Base-by-base conservation (phyloP, 1,140 invertebrate species). In the Pseudoatta argentina region DNA sequence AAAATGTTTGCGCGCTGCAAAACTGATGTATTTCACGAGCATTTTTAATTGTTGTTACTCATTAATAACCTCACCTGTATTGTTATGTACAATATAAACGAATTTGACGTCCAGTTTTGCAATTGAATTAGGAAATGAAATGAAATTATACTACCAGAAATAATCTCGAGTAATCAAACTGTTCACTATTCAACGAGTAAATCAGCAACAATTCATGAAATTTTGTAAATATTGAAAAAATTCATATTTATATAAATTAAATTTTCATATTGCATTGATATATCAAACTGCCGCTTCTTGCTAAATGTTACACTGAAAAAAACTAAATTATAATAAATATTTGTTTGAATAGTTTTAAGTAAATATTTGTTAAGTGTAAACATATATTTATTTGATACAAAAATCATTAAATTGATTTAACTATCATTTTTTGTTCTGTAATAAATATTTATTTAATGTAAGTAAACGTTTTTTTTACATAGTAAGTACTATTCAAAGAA, bases 31-130 rank as follows among this genome's bases (percentile, higher is more conserved):
- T 79, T 79, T 67, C 30, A n/a, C 27, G 27, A 69, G n/a, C 48
- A 79, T 69, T 79, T 79, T 79, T 79, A 51, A 79, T 79, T 48
- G 63, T 69, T 63, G 44, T 21, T 69, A 61, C 8, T 51, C 4
- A 79, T 79, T 69, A 79, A 79, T 79, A 79, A 67, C 67, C 27
- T 67, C 61, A n/a, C 14, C 21, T 18, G n/a, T 2, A 18, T 24
- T 10, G 76, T 16, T 55, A 14, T 2, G 7, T 44, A 34, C 30
- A 34, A 34, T 34, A 12, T 3, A 10, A 27, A 34, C 48, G 4
- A 21, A 24, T 39, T 69, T 69, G 14, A 10, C 14, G 7, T 30
- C 2, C 7, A 39, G 1, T 53, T n/a, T 16, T 67, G 14, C 18
- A 14, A 53, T 24, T 2, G 4, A 24, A 55, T n/a, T 34, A 18